These are phyloP conservation scores for Tychaedon coryphoeus DNA, from an alignment of 2,113 vertebrate species.

Conservation along the genomic window DNA sequence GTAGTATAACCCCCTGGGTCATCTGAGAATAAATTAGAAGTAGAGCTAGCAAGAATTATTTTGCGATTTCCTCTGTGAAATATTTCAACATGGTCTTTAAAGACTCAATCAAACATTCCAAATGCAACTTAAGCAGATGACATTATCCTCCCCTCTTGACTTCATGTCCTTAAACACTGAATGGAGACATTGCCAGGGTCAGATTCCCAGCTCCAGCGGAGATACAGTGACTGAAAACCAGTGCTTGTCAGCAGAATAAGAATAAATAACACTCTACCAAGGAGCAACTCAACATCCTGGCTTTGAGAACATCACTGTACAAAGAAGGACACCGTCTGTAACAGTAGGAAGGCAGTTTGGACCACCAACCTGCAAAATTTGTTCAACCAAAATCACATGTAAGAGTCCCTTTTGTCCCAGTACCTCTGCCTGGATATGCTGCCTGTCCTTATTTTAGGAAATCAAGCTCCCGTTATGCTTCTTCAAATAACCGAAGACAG, in stretches of 20 bases:
- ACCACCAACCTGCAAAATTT: background rate
- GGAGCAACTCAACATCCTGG: background rate
- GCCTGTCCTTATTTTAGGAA: background rate
- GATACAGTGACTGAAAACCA: background rate
- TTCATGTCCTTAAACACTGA: background rate
- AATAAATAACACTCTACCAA: background rate
- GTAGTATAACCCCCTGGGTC: background rate
- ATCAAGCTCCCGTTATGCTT: background rate
- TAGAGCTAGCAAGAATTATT: background rate
- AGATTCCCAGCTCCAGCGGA: background rate
- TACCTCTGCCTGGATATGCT: background rate
- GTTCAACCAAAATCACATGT: background rate
- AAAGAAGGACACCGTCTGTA: background rate
- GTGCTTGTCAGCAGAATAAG: background rate
- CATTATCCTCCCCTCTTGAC: slow-evolving; percentile 28
- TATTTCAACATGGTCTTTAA: slow-evolving; percentile 13
- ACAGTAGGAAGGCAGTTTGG: background rate
- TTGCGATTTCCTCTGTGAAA: slow-evolving; percentile 11
- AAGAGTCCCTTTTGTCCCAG: background rate
- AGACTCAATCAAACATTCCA: slow-evolving; percentile 24
- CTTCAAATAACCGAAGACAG: slow-evolving; percentile 16
- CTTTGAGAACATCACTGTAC: background rate
- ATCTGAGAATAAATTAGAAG: slow-evolving; percentile 8
- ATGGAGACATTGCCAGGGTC: background rate
- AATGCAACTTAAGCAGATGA: slow-evolving; percentile 20